Evolutionary conservation across 2,113 vertebrate genomes (phyloP).

Genomic region (Junco hyemalis): DNA sequence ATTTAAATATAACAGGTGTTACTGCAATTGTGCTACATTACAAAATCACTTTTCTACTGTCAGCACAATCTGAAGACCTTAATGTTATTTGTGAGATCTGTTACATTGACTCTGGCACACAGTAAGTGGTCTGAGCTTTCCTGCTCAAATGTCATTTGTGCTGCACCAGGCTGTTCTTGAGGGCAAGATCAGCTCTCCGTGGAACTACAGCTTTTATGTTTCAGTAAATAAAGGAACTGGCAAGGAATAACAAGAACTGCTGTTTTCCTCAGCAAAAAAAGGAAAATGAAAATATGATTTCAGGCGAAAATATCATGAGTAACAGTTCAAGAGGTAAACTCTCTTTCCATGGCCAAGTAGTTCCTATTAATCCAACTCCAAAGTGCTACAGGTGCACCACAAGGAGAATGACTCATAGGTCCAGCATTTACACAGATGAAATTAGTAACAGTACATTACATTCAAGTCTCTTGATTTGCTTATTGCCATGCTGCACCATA

Average conservation of each 20-base stretch:
- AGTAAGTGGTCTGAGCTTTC: not conserved
- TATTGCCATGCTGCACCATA: conserved; percentile 20
- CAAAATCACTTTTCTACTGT: conserved; percentile 23
- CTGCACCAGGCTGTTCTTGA: conserved; percentile 38
- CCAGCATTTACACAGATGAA: conserved; percentile 22
- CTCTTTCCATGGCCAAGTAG: not conserved
- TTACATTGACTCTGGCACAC: not conserved
- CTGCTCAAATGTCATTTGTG: not conserved
- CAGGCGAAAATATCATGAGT: not conserved
- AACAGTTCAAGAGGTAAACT: conserved; percentile 33
- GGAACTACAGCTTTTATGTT: not conserved
- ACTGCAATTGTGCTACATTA: conserved; percentile 55
- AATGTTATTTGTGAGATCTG: not conserved
- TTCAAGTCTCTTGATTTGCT: conserved; percentile 48
- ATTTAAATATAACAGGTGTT: conserved; percentile 67
- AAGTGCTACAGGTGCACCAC: conserved; percentile 11
- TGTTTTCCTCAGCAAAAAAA: conserved; percentile 20
- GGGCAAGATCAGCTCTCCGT: not conserved
- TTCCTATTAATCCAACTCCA: not conserved
- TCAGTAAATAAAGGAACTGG: conserved; percentile 39
- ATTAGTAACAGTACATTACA: not conserved
- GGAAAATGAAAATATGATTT: conserved; percentile 27
- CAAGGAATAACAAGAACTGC: conserved; percentile 10
- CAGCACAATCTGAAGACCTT: conserved; percentile 42
- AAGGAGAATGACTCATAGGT: not conserved